Base-by-base conservation (phyloP, 1,140 invertebrate species). In the Hirudo medicinalis region DNA sequence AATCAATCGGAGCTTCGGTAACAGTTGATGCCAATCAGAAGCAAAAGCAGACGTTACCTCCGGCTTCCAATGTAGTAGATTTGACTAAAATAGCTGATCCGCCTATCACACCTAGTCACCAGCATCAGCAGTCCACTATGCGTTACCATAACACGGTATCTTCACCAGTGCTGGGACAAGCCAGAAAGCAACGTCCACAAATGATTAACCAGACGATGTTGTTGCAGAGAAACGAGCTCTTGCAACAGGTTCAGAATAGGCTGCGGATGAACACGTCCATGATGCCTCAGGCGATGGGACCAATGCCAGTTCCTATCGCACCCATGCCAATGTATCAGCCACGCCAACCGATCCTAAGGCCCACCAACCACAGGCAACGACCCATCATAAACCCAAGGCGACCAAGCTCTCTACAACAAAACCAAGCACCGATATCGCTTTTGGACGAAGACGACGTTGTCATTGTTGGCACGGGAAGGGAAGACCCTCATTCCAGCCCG, bases 1-100 rank as follows among this genome's bases (percentile, higher is more conserved):
- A 74, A 68, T 29, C 36, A 53, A 71, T 71, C 43, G 55, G 32
- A 22, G 69, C 60, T 27, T 63, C 60, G 22, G 43, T 49, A 49
- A 49, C 43, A 49, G 43, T 49, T 5, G 29, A 63, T 63, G 15
- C 3, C 60, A 63, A 1, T 13, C 22, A 32, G 60, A 63, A 63
- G 19, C 22, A 27, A 25, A 63, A 32, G 29, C 60, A 63, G 22
- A 25, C 29, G 19, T 49, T 49, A 49, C 43, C 43, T 13, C 60
- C 60, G 22, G 19, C 19, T 27, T 5, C 29, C 60, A 25, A 25
- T 27, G 60, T 63, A 27, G 60, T 63, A 27, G 60, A 63, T 20
- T 63, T 63, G 19, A 63, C 60, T 3, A 63, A 25, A 63, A 32
- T 63, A 27, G 60, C 60, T 8, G 60, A 63, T 63, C 22, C 22